Evolutionary conservation across 2,797 vertebrate species (phyloP), one percentile per base, ranked within the genome.

Genomic region (Lemur catta): DNA sequence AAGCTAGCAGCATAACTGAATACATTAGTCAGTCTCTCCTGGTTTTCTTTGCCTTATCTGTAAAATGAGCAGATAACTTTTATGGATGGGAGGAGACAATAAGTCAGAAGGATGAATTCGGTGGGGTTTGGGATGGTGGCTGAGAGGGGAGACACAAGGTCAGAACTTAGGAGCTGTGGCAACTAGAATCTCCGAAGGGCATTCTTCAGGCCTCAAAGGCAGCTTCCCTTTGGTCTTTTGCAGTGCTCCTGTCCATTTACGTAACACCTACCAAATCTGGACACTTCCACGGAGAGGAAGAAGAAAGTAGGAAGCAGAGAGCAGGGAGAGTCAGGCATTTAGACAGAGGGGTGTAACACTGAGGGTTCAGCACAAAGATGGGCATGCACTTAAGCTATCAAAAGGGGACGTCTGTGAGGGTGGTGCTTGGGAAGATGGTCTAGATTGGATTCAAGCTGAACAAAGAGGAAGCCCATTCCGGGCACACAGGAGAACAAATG

Each of bases 311-410:
- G 14, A 18, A 30, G 22, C 18, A 3, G 26, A 20, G 59, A 2
- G 11, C 43, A 6, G 0, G 11, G 0, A 8, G 22, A 48, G 33
- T 41, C 28, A 3, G 13, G 24, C 35, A 11, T 24, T n/a, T 52
- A 35, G 2, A 24, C 15, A 18, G 50, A 50, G 2, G 1, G 20
- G 1, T 0, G 14, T 0, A 13, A 33, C 6, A 2, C 52, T 26
- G 0, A 14, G 24, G 22, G 43, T 6, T 41, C 9, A 38, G 52
- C 9, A 0, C 26, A 24, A 50, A 15, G 33, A 35, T 4, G 18
- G 1, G 0, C 1, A 0, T 22, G 2, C 7, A 14, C 48, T 6
- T 6, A 6, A 10, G 63, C 15, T 8, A 20, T 33, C 55, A 6
- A n/a, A 26, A 69, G 26, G 24, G 67, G 48, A 12, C 22, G 5